Evolutionary conservation across 2,888 invertebrate genomes (phyloP).

Genomic region (Omphaloscelis lunosa): DNA sequence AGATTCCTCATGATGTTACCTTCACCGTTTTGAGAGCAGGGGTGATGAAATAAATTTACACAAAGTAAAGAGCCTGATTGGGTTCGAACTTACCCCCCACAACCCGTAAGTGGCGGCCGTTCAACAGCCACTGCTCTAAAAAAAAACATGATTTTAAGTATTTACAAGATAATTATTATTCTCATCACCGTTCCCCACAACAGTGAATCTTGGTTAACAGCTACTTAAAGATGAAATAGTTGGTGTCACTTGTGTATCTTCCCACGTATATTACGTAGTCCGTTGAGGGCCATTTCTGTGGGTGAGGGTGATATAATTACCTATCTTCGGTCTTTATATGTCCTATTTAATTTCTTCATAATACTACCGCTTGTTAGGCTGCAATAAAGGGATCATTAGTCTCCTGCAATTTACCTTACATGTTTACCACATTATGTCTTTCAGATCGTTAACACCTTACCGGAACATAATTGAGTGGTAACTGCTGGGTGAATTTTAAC

Average conservation of each 20-base stretch:
- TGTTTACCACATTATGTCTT: neutral
- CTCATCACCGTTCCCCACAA: neutral
- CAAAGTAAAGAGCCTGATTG: too few relatives aligned
- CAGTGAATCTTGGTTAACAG: neutral
- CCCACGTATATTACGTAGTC: conserved; percentile 53
- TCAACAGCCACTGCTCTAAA: too few relatives aligned
- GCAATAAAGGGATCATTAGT: neutral
- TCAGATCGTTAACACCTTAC: neutral
- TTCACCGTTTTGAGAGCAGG: too few relatives aligned
- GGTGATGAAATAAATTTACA: too few relatives aligned
- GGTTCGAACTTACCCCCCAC: too few relatives aligned
- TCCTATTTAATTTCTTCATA: conserved; percentile 9
- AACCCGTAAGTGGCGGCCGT: too few relatives aligned
- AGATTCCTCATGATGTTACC: too few relatives aligned
- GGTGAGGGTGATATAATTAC: conserved; percentile 50
- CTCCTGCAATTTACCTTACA: neutral
- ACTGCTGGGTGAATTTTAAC: neutral
- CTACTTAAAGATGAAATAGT: conserved; percentile 34
- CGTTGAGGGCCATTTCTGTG: conserved; percentile 23
- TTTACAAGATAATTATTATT: conserved; percentile 5
- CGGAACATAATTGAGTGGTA: neutral
- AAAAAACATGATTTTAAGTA: neutral
- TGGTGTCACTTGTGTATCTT: conserved; percentile 43
- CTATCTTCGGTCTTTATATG: conserved; percentile 21
- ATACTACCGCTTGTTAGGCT: neutral